A percentile compares a stretch with the other conserved stretches of the same genome.
These are phyloP conservation scores for Hoplodrina ambigua DNA, from an alignment of 2,888 invertebrate species.

Conservation along the genomic window DNA sequence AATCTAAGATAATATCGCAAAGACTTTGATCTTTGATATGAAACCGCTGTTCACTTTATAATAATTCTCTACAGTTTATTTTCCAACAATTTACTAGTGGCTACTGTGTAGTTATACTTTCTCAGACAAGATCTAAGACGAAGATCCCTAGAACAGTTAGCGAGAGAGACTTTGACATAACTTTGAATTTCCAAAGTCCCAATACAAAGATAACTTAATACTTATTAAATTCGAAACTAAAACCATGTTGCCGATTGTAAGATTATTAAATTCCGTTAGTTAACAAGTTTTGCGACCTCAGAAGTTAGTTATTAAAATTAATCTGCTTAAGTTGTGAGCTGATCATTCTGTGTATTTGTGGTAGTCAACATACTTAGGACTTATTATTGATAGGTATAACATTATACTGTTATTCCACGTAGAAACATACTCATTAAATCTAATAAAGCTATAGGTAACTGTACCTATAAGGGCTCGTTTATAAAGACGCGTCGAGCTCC, in stretches of 20 bases:
- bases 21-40: slow-evolving; percentile 2
- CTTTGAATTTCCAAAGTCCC: slow-evolving; percentile 65
- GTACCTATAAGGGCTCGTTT: too few species aligned
- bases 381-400: background rate
- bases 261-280: slow-evolving; percentile 63
- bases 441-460: too few species aligned
- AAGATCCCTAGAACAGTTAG: slow-evolving; percentile 58
- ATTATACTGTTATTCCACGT: too few species aligned
- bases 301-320: slow-evolving; percentile 52
- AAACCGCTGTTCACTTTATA: background rate
- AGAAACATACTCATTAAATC: too few species aligned
- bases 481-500: too few species aligned
- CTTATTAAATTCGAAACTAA: slow-evolving; percentile 67
- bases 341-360: slow-evolving; percentile 8
- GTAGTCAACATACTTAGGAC: background rate
- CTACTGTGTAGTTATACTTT: slow-evolving; percentile 32
- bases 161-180: slow-evolving; percentile 60
- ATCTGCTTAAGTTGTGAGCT: slow-evolving; percentile 44
- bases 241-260: slow-evolving; percentile 63
- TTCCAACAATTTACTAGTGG: slow-evolving; percentile 17
- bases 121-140: slow-evolving; percentile 43
- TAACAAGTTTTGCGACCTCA: slow-evolving; percentile 53
- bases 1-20: background rate
- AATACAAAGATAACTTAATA: slow-evolving; percentile 68
- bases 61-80: slow-evolving; percentile 19